Conservation (phyloP, 2,113 vertebrate genomes). For the Bagarius yarrelli region DNA sequence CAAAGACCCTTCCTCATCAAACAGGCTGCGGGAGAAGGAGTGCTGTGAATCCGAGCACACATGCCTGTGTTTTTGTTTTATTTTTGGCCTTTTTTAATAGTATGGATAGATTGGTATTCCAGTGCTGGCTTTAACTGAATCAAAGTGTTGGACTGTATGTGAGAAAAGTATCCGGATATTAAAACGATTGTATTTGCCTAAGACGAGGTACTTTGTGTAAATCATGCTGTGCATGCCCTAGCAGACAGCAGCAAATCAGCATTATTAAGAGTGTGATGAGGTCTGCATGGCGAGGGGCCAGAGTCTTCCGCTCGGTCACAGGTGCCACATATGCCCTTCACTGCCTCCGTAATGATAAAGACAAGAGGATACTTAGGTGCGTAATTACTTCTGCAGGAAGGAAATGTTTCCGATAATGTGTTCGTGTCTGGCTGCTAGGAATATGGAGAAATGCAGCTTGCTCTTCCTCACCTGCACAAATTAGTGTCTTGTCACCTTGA, state of each 20-base stretch:
- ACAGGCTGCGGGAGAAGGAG: constrained; percentile 21
- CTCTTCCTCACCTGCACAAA: constrained; percentile 37
- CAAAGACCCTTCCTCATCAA: constrained; percentile 44
- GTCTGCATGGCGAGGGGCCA: constrained; percentile 43
- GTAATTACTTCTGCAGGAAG: constrained; percentile 43
- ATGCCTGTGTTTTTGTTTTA: constrained; percentile 16
- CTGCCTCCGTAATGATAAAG: constrained; percentile 49
- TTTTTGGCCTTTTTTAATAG: background rate
- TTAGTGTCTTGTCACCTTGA: constrained; percentile 41
- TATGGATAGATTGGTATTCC: constrained; percentile 26
- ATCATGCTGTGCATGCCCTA: constrained; percentile 83
- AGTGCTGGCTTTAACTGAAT: background rate
- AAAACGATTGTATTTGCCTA: constrained; percentile 39
- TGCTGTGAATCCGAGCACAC: background rate
- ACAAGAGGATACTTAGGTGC: constrained; percentile 54
- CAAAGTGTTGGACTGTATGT: background rate
- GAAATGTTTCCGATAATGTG: constrained; percentile 33
- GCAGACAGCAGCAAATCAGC: constrained; percentile 71
- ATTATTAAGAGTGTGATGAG: constrained; percentile 59
- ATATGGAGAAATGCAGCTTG: constrained; percentile 47
- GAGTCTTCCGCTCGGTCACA: constrained; percentile 48
- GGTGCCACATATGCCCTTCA: constrained; percentile 48
- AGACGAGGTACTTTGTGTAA: constrained; percentile 76
- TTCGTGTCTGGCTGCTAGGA: constrained; percentile 39
- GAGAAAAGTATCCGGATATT: constrained; percentile 26